Conservation (phyloP, 2,797 vertebrate species). For the Acridotheres tristis region DNA sequence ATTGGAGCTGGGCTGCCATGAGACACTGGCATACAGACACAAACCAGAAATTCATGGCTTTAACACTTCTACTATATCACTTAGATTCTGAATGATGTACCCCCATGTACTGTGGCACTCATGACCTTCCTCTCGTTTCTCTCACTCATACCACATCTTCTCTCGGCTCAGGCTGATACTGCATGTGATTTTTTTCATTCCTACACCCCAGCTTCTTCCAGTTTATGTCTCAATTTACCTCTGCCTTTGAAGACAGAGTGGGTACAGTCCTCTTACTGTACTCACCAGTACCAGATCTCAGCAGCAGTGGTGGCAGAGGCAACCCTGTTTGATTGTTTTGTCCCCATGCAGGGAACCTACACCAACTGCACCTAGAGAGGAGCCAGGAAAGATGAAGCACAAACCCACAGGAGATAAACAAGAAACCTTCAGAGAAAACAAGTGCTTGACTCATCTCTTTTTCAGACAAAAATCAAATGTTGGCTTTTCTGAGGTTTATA, state of each 20-base stretch:
- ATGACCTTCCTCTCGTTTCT: background rate
- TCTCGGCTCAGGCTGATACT: background rate
- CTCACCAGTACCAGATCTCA: background rate
- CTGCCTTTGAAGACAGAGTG: background rate
- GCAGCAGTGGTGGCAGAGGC: background rate
- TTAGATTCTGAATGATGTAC: background rate
- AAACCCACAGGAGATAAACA: background rate
- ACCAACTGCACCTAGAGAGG: background rate
- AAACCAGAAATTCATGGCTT: background rate
- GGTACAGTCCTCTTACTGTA: background rate
- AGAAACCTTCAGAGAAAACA: background rate
- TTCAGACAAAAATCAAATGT: background rate
- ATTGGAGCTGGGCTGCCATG: background rate
- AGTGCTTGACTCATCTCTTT: background rate
- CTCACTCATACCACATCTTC: background rate
- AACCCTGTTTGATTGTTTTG: background rate
- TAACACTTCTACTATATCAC: background rate
- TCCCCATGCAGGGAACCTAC: background rate
- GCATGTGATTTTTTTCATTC: background rate
- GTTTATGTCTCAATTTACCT: background rate
- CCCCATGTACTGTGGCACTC: fast-evolving
- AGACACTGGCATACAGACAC: background rate
- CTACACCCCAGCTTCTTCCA: background rate
- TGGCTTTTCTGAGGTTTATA: background rate
- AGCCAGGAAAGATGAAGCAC: background rate